Percentiles rank a stretch among this genome's conserved stretches.
phyloP scores from a whole-genome alignment of 2,888 invertebrate genomes.

The Leptogaster cylindrica region DNA sequence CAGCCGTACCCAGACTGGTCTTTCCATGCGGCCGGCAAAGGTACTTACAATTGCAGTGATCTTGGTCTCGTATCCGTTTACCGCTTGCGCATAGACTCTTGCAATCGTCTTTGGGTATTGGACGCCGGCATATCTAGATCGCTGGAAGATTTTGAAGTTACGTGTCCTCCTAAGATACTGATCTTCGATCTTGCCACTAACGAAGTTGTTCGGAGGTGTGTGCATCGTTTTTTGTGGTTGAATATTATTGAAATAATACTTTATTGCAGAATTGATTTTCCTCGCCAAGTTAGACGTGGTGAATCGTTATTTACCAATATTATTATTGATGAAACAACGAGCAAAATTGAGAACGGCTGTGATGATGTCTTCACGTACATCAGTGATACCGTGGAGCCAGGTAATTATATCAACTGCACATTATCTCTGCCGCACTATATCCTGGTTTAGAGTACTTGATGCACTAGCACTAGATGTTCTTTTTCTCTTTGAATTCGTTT shows the following conservation, averaged over 20 bases:
- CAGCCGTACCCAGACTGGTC: constrained; percentile 79
- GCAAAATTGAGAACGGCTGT: constrained; percentile 68
- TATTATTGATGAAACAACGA: constrained; percentile 75
- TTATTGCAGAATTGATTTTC: constrained; percentile 76
- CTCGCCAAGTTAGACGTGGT: constrained; percentile 75
- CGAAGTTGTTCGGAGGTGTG: constrained; percentile 65
- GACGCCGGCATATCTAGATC: constrained; percentile 72
- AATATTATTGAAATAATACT: too few relatives aligned
- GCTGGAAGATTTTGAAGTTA: constrained; percentile 68
- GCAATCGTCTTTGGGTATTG: constrained; percentile 82
- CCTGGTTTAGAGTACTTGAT: too few relatives aligned
- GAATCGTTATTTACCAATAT: constrained; percentile 80
- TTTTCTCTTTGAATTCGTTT: too few relatives aligned
- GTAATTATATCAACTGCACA: constrained; percentile 58
- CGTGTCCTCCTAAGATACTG: constrained; percentile 81
- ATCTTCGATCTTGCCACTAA: constrained; percentile 80
- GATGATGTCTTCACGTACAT: constrained; percentile 82
- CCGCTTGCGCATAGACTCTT: constrained; percentile 76
- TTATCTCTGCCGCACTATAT: too few relatives aligned
- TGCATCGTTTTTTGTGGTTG: constrained; percentile 9
- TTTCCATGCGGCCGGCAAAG: constrained; percentile 74
- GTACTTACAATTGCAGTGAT: constrained; percentile 76
- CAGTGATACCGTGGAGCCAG: constrained; percentile 81
- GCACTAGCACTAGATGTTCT: too few relatives aligned
- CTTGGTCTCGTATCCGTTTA: constrained; percentile 80